Evolutionary conservation across 2,113 vertebrate genomes (phyloP).

Genomic region (Coptodon bakossiorum): DNA sequence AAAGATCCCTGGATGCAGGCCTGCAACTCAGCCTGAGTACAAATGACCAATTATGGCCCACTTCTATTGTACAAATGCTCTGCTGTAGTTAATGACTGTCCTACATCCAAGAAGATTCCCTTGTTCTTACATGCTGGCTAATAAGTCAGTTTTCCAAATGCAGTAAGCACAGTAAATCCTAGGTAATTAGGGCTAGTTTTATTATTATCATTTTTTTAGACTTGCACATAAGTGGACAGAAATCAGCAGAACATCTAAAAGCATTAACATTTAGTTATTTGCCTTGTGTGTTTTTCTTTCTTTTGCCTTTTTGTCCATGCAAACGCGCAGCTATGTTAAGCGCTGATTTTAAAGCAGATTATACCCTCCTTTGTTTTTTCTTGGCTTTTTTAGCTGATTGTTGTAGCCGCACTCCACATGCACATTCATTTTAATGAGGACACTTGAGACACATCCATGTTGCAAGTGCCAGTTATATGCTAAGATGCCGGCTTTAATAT

Average conservation of each 20-base stretch:
- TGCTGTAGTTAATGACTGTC: not conserved
- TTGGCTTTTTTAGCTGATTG: not conserved
- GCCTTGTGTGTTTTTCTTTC: not conserved
- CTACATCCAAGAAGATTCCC: not conserved
- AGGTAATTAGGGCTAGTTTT: not conserved
- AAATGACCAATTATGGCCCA: constrained; percentile 48
- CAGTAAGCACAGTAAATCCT: not conserved
- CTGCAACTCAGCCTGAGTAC: not conserved
- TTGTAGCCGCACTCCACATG: not conserved
- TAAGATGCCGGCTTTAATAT: not conserved
- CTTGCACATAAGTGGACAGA: not conserved
- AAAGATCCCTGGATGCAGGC: constrained; percentile 15
- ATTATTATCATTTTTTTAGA: not conserved
- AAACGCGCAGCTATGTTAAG: fast-evolving
- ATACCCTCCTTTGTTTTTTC: not conserved
- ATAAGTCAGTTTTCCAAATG: not conserved
- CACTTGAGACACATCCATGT: not conserved
- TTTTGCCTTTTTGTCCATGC: not conserved
- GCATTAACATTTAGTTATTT: not conserved
- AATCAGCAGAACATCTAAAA: not conserved
- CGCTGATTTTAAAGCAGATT: not conserved
- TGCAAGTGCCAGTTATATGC: not conserved
- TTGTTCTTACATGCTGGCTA: not conserved
- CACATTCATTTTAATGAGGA: not conserved
- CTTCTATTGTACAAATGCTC: not conserved